Base-by-base conservation (phyloP, 35 echinoderm and acorn worm genomes). In the Nesometra sesokonis region DNA sequence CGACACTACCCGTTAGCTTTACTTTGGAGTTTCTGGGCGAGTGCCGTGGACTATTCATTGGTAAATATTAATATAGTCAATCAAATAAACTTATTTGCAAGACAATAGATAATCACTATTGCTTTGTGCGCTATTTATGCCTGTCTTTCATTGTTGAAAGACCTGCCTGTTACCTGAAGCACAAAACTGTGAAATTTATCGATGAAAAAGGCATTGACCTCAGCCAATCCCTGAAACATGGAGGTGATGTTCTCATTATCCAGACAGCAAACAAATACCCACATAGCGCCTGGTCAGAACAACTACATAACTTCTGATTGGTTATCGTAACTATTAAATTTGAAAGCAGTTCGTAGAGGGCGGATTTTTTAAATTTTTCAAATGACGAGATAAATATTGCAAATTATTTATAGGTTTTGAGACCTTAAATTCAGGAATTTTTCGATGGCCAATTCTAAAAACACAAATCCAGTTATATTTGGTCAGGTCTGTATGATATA, bases 1-100 rank as follows among this genome's bases (percentile, higher is more conserved):
- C 36, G 34, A 46, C 38, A 33, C 77, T 5, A 32, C 35, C 43
- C 83, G 39, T 31, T 34, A 31, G 31, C 91, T 82, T 82, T 93
- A 85, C 78, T 93, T 87, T 35, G 27, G 77, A 37, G 88, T 84
- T 76, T 83, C 80, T 67, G 33, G 92, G 92, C 27, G 92, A 93
- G 31, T 85, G 88, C 23, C 92, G 84, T 52, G 92, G 89, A 78
- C 84, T 90, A 84, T 93, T 82, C 88, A 90, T 93, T 47, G 34
- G 90, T 77, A 19, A 19, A 67, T 67, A 67, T 19, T 67, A 67
- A 19, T 87, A 39, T 84, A 83, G 37, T 33, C 81, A 40, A 52
- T 84, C 81, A 67, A 84, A 29, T 13, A 37, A 46, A 82, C 82
- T 77, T 77, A 36, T 77, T 77, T 77, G 33, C 81, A 39, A 37